These are phyloP conservation scores for Cotesia typhae DNA, from an alignment of 1,140 invertebrate species.

Conservation along the genomic window DNA sequence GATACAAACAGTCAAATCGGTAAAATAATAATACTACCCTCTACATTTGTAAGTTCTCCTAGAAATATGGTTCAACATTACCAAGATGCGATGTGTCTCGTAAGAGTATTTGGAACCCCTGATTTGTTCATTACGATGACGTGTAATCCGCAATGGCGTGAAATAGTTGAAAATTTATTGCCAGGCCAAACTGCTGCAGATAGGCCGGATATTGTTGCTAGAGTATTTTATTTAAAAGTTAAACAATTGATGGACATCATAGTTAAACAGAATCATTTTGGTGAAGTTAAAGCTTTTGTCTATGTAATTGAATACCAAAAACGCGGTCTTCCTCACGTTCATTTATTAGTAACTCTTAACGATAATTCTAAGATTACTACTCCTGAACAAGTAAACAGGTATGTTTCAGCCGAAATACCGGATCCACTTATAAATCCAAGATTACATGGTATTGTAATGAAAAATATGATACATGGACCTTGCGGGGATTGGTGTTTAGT, in stretches of 20 bases:
- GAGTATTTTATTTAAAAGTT: slow-evolving; percentile 31
- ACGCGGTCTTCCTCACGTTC: too few species aligned
- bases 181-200: slow-evolving; percentile 50
- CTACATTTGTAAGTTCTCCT: slow-evolving; percentile 53
- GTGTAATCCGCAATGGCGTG: slow-evolving; percentile 50
- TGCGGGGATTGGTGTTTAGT: too few species aligned
- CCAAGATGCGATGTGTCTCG: slow-evolving; percentile 61
- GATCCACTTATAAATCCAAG: too few species aligned
- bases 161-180: slow-evolving; percentile 52
- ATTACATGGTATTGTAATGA: too few species aligned
- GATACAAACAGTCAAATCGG: slow-evolving; percentile 25
- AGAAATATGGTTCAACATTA: slow-evolving; percentile 59
- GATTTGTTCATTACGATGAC: slow-evolving; percentile 35
- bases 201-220: slow-evolving; percentile 48
- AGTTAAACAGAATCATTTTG: slow-evolving; percentile 22
- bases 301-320: slow-evolving; percentile 24
- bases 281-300: slow-evolving; percentile 18
- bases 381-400: too few species aligned
- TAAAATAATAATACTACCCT: slow-evolving; percentile 51
- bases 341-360: too few species aligned
- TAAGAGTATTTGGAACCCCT: slow-evolving; percentile 61
- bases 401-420: too few species aligned
- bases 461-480: too few species aligned
- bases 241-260: slow-evolving; percentile 24
- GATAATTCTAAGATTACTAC: too few species aligned